These are phyloP conservation scores for Plotosus lineatus DNA, from an alignment of 2,113 vertebrate genomes.

Conservation along the genomic window DNA sequence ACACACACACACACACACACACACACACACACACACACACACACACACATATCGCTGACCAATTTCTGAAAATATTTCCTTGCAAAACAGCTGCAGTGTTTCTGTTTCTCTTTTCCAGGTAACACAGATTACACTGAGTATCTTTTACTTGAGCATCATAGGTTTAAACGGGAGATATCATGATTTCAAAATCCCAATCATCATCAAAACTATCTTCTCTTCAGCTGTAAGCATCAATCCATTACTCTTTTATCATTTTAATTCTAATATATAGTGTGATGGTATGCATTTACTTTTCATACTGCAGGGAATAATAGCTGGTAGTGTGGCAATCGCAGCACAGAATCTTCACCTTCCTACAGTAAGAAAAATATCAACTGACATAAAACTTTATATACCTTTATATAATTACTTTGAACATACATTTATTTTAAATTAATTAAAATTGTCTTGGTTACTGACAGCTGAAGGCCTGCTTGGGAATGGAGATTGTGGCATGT, in stretches of 20 bases:
- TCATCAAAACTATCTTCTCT: conserved; percentile 24
- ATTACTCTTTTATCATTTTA: not conserved
- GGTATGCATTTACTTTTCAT: not conserved
- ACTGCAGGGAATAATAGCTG: conserved; percentile 65
- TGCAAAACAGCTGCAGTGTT: not conserved
- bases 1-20: no score
- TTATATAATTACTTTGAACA: not conserved
- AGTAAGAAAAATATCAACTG: conserved; percentile 54
- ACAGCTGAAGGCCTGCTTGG: conserved; percentile 71
- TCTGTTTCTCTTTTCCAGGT: conserved; percentile 53
- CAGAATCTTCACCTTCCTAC: conserved; percentile 66
- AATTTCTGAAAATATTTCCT: not conserved
- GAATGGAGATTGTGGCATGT: conserved; percentile 64
- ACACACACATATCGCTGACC: not conserved
- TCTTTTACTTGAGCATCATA: conserved; percentile 43
- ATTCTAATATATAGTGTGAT: not conserved
- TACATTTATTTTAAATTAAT: not conserved
- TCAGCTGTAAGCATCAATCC: conserved; percentile 58
- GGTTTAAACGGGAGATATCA: not conserved
- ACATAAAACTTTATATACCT: not conserved
- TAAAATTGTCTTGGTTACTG: not conserved
- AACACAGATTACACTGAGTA: conserved; percentile 66
- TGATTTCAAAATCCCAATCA: rapidly evolving
- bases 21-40: no score
- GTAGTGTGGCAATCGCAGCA: conserved; percentile 66